Base-by-base conservation (phyloP, 30 jellyfish, hydroid and myxozoan species). In the Aurelia aurita region DNA sequence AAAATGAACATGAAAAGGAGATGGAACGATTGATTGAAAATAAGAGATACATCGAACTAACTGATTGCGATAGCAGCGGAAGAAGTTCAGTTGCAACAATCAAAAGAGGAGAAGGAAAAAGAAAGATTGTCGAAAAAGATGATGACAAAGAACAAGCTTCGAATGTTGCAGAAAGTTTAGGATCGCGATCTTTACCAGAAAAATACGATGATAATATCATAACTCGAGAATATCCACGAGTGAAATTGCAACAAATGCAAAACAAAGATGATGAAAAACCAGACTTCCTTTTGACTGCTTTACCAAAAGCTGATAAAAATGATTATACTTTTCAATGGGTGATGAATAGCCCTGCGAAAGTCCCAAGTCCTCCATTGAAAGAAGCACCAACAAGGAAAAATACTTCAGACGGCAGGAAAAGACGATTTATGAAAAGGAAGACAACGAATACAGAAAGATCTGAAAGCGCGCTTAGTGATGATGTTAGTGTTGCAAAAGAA, bases 261-360 rank as follows among this genome's bases (percentile, higher is more conserved):
- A 83, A 26, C 14, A 76, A 29, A 10, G 75, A 69, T 16, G 78
- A 25, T 16, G 62, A 68, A 34, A 76, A 70, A 21, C 15, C 73
- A 8, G 75, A 34, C 20, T 19, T n/a, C 26, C n/a, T 53, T 1
- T 44, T 83, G 62, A 70, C 21, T 15, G 22, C 85, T 12, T 46
- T 83, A n/a, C 93, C 93, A 28, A 31, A 60, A 54, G 83, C 86
- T 16, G 78, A 83, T 55, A 83, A 71, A 29, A 75, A 35, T 23
- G 81, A 83, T n/a, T 83, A 69, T 22, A 69, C 87, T 44, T 55
- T 39, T 61, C 93, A 83, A 39, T 83, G 93, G 93, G 62, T 83
- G 1, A 59, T 83, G 81, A 70, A 58, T 22, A 68, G 45, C 35
- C 21, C 58, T 13, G 43, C n/a, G 3, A 47, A 83, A 77, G 32